Conservation (phyloP, 1,140 invertebrate genomes). For the Zophobas atratus region DNA sequence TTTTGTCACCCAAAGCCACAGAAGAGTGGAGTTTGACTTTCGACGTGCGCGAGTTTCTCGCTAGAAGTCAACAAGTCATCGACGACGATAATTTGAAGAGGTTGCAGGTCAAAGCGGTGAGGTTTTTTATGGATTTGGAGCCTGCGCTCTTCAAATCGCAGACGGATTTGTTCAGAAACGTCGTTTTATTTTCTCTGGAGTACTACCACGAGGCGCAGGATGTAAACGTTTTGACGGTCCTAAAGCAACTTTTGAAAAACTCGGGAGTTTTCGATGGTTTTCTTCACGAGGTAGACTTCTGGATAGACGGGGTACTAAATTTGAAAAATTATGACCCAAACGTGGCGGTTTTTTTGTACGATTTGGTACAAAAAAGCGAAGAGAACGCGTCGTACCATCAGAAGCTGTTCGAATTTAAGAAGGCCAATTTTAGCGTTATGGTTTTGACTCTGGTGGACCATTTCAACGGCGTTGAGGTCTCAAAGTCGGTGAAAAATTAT, state of each 20-base stretch:
- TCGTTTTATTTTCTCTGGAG: conserved; percentile 73
- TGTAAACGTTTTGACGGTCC: conserved; percentile 67
- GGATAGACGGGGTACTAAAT: conserved; percentile 72
- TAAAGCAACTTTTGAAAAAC: conserved; percentile 73
- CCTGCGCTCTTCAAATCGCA: conserved; percentile 72
- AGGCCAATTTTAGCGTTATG: conserved; percentile 54
- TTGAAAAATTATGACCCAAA: conserved; percentile 65
- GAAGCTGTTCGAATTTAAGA: conserved; percentile 47
- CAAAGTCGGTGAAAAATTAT: conserved; percentile 58
- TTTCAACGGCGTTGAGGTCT: conserved; percentile 41
- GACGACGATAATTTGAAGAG: conserved; percentile 65
- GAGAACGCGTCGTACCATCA: conserved; percentile 50
- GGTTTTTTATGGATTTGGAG: conserved; percentile 75
- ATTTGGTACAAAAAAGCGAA: conserved; percentile 49
- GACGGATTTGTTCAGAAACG: conserved; percentile 73
- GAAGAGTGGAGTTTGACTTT: conserved; percentile 66
- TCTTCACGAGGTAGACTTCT: conserved; percentile 76
- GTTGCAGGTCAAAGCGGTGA: conserved; percentile 78
- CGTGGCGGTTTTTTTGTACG: conserved; percentile 67
- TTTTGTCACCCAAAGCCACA: conserved; percentile 70
- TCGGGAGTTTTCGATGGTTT: conserved; percentile 76
- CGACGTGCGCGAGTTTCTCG: conserved; percentile 69
- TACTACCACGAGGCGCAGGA: conserved; percentile 70
- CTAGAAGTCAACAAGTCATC: conserved; percentile 65
- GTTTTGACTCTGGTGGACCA: conserved; percentile 56